Evolutionary conservation across 2,113 vertebrate genomes (phyloP), one percentile per base, ranked within the genome.

Genomic region (Ceyx cyanopectus): DNA sequence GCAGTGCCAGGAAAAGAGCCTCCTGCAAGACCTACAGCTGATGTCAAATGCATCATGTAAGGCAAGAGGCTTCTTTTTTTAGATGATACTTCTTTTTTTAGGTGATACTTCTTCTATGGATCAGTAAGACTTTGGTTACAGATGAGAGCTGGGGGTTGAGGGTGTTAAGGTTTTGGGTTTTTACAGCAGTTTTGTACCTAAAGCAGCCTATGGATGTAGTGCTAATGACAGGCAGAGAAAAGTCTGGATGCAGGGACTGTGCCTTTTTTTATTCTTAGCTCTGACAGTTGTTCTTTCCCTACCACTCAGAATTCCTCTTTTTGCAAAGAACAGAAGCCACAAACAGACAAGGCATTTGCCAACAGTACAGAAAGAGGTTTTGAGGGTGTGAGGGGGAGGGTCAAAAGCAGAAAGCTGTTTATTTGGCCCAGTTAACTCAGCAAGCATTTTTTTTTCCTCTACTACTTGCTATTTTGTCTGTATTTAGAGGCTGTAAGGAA

Each of bases 361-460:
- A 78, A 54, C 72, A 80, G 85, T 51, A 87, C 37, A 43, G 77
- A 91, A 80, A 91, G 43, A 5, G 0, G 46, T 6, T 95, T 9
- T 14, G 68, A 87, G 85, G 81, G 85, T 77, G 93, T 82, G 90
- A 95, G 79, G 72, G 72, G 93, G 92, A 91, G 79, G 60, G 95
- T 80, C 92, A 82, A 62, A 81, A 66, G 75, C 92, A 94, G 67
- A 81, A 92, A 91, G 91, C 78, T 95, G 76, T 91, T 89, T 89
- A 63, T 92, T 63, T 94, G 60, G 78, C 77, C 78, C 54, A 68
- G 84, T 91, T 82, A 81, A 91, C 74, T 94, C 81, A 90, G 89
- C 91, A 93, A 94, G 92, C 76, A 63, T 85, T 87, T 94, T 87
- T 87, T 94, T 94, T 85, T 77, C 61, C 93, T 80, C 84, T 78